Base-by-base conservation (phyloP, 2,888 invertebrate genomes). In the Phaonia tiefii region DNA sequence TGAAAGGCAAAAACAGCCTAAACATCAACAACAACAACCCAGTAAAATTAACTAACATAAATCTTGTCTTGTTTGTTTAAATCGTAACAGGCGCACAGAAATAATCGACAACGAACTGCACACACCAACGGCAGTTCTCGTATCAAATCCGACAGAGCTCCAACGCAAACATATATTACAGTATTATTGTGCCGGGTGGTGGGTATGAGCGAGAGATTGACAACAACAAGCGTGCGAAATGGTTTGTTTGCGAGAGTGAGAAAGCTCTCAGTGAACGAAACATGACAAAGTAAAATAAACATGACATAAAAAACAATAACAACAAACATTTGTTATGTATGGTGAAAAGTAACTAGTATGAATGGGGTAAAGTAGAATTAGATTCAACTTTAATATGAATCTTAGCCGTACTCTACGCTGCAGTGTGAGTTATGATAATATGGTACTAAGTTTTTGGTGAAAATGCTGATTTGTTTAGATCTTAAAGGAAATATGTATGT, bases 81-180 rank as follows among this genome's bases (percentile, higher is more conserved):
- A 73, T 58, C 70, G 15, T 80, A 83, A 58, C 78, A 83, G 83
- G 83, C 80, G 80, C 75, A 75, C 81, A 81, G 81, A 78, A 81
- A 65, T 20, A 5, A 13, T 13, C 3, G 31, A 31, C 31, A 31
- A 8, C 31, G 3, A 31, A 56, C 22, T 65, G 5, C 22, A 60
- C n/a, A 54, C 11, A 65, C 5, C 31, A 5, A 49, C 15, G 1
- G 49, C 15, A 7, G n/a, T 49, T 49, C 2, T 22, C 11, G 44
- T 44, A 13, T n/a, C 7, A 1, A 22, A 4, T 20, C 46, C 17
- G 20, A 11, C 20, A 60, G 37, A 49, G 56, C 25, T 7, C 25
- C 65, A 46, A n/a, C 37, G 42, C 42, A 65, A 15, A 17, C 54
- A 56, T 54, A 67, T 44, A n/a, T n/a, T 31, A 11, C 5, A 37